Base-by-base conservation (phyloP, 2,888 invertebrate species). In the Lasioglossum marginatum region DNA sequence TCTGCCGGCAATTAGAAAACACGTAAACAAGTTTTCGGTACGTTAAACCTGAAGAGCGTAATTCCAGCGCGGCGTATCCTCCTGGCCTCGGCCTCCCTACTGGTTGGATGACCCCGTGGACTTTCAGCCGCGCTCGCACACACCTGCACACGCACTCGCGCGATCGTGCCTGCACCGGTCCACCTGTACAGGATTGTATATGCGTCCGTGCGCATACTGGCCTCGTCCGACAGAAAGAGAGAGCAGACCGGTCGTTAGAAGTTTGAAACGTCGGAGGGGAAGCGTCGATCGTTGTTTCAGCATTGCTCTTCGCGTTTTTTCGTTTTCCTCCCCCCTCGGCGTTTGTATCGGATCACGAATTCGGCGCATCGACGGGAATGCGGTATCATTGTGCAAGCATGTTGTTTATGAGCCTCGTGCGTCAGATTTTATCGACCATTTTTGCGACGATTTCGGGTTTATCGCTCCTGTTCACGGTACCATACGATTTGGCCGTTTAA, bases 21-120 rank as follows among this genome's bases (percentile, higher is more conserved):
- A 86, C 89, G 89, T 91, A 90, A 90, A 90, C 90, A 91, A 86
- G 91, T 91, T 90, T 90, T 90, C 90, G 91, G 91, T 90, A 90
- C 91, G 91, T 90, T 90, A 89, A 89, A 88, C 82, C 89, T 68
- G 83, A 85, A 86, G 91, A 90, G 86, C 86, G 91, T 87, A 91
- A 91, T 90, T 85, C 83, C 89, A 82, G 79, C 84, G 48, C 34
- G 75, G 79, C 77, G 85, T 87, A 90, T 85, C 89, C 86, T 81
- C 10, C 83, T 79, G 88, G 83, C 82, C 74, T 72, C 81, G 48
- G 31, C 71, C 48, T 83, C 86, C 76, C 80, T 60, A 19, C 85
- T 85, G 83, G 81, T 73, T 68, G 85, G 87, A 90, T 91, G 90
- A 91, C 90, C 91, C 91, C 85, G 71, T 90, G 89, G 91, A 91